phyloP scores from a whole-genome alignment of 2,888 invertebrate species.

The Dryomyza anilis region DNA sequence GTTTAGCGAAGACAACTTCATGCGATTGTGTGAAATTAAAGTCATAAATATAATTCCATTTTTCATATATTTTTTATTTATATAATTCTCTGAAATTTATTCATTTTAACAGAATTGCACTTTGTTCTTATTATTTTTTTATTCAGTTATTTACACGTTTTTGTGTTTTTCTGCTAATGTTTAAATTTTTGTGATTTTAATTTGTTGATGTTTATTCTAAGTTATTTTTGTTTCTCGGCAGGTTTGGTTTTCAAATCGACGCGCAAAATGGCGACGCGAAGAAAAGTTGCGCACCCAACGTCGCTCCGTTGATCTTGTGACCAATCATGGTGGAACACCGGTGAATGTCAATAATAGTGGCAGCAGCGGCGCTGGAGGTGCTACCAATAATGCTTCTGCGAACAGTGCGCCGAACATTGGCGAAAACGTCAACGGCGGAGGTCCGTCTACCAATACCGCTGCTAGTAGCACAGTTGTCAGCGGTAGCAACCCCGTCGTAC shows the following conservation, averaged over 20 bases:
- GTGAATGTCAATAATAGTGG: constrained; percentile 40
- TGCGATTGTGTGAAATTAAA: too few relatives aligned
- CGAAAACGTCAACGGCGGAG: constrained; percentile 39
- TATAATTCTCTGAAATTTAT: too few relatives aligned
- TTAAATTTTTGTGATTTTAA: too few relatives aligned
- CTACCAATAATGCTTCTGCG: constrained; percentile 26
- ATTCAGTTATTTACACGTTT: background rate
- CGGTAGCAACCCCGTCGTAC: constrained; percentile 47
- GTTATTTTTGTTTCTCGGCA: constrained; percentile 59
- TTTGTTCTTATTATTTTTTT: background rate
- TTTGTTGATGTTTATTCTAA: background rate
- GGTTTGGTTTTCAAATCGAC: constrained; percentile 85
- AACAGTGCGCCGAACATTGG: constrained; percentile 37
- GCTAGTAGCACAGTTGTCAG: constrained; percentile 36
- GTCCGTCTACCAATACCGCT: background rate
- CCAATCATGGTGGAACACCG: constrained; percentile 41
- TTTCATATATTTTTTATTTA: too few relatives aligned
- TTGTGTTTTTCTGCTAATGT: background rate
- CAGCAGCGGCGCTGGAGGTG: constrained; percentile 35
- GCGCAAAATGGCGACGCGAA: constrained; percentile 40
- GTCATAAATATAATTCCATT: too few relatives aligned
- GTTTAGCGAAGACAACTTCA: too few relatives aligned
- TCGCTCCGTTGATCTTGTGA: constrained; percentile 61
- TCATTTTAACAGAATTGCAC: background rate
- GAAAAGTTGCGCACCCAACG: constrained; percentile 93